Evolutionary conservation across 2,113 vertebrate species (phyloP), one percentile per base, ranked within the genome.

Genomic region (Cyphomyrus plagiostoma): DNA sequence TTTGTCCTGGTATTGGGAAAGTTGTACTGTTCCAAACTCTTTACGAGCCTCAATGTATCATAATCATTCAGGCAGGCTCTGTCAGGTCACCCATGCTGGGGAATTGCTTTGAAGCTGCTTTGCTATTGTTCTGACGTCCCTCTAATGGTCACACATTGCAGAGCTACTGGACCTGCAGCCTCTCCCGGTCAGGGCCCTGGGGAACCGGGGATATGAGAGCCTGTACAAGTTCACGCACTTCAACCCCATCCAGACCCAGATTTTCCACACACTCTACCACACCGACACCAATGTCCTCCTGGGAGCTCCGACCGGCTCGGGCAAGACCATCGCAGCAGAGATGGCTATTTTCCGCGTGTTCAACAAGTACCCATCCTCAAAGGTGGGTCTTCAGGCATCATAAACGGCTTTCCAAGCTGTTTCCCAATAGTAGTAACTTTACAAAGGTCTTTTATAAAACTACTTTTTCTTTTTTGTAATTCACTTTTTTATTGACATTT

Each of bases 211-310:
- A 90, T 99, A 97, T 89, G 97, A 99, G 96, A 95, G 95, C 19
- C 93, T 99, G 3, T 99, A 98, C 94, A 98, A 97, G 93, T 99
- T 99, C 93, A 99, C 97, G 3, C 98, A 99, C 94, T 99, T 97
- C 94, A 99, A 99, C 94, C 98, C 98, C 89, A 97, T 99, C 91
- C 98, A 99, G 95, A 99, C 98, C 0, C 98, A 99, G 92, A 99
- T 99, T 95, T 99, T 99, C 94, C 97, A 99, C 92, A 99, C 97
- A 0, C 94, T 99, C 0, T 99, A 99, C 92, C 98, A 99, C 94
- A 98, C 96, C 3, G 98, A 99, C 93, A 97, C 96, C 74, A 99
- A 99, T 88, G 97, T 99, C 91, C 96, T 99, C 58, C 97, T 99
- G 91, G 98, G 98, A 92, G 98, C 98, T 0, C 98, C 98, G 8